Evolutionary conservation across 2,888 invertebrate species (phyloP).

Genomic region (Himalopsyche tibetana): DNA sequence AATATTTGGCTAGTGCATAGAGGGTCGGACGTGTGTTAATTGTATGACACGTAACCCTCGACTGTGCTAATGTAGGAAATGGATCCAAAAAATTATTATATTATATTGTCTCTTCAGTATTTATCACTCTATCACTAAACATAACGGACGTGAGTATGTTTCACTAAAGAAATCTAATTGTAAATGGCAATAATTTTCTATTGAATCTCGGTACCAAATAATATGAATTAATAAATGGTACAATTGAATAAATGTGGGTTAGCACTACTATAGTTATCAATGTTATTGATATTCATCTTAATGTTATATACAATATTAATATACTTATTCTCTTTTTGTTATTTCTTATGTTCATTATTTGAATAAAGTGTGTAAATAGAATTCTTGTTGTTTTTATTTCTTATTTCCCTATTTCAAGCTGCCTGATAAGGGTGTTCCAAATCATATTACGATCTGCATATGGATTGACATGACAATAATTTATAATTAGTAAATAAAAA

Average conservation of each 20-base stretch:
- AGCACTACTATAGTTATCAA: slow-evolving; percentile 56
- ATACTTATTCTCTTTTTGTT: slow-evolving; percentile 58
- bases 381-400: slow-evolving; percentile 50
- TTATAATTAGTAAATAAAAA: too few relatives aligned
- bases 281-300: slow-evolving; percentile 53
- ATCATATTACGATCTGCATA: too few relatives aligned
- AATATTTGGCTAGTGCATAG: slow-evolving; percentile 64
- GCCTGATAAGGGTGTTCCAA: too few relatives aligned
- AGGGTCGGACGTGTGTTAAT: slow-evolving; percentile 52
- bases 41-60: slow-evolving; percentile 52
- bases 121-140: slow-evolving; percentile 27
- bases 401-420: background rate
- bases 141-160: slow-evolving; percentile 41
- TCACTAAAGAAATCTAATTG: slow-evolving; percentile 51
- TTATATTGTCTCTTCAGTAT: slow-evolving; percentile 51
- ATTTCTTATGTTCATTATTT: slow-evolving; percentile 68
- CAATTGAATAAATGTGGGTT: slow-evolving; percentile 47
- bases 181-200: slow-evolving; percentile 63
- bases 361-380: slow-evolving; percentile 78
- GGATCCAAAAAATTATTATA: slow-evolving; percentile 59
- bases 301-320: slow-evolving; percentile 50
- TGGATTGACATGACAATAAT: too few relatives aligned
- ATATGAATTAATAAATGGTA: slow-evolving; percentile 50
- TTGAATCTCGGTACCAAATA: slow-evolving; percentile 51
- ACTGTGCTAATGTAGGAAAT: slow-evolving; percentile 63